Evolutionary conservation across 92 coral and sea anemone species (phyloP), one percentile per base, ranked within the genome.

Genomic region (Nematostella vectensis): DNA sequence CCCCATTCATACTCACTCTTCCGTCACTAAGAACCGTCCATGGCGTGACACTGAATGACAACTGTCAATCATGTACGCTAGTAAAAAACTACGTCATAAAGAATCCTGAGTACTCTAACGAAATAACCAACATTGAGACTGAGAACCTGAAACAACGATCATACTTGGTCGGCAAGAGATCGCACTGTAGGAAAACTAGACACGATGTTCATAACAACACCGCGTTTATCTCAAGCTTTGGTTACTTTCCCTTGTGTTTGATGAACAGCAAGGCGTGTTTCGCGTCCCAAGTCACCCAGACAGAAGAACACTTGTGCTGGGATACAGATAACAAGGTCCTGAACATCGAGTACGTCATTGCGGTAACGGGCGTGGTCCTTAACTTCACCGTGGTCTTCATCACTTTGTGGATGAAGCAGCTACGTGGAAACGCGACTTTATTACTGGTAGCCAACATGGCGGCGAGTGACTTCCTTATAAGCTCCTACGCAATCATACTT

Each of bases 271-370:
- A 25, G 16, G 39, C 40, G 36, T 85, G 94, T 58, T 80, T 60
- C 59, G 31, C 30, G 24, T 62, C 68, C 45, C 68, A 75, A 31
- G 60, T 85, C 15, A 19, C 40, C n/a, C 28, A 63, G 27, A 70
- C 66, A 16, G 87, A 81, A 0, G 52, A 70, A 4, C 94, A 85
- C 43, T 68, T 77, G 2, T 85, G 94, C 57, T 85, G 86, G 79
- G 77, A 80, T 18, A 30, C 47, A 2, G 87, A 75, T 48, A 85
- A 85, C 31, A 47, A 74, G 13, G 55, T 80, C 4, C 39, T 85
- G 19, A 80, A 67, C 27, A 38, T 63, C n/a, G 83, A 55, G 19
- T 77, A 38, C 55, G 22, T 75, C 13, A 63, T 70, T 21, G 69
- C 76, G 3, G 80, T 88, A 4, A 23, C 67, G 3, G 83, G 82